Conservation (phyloP, 1,140 invertebrate genomes). For the Ceratitis capitata region DNA sequence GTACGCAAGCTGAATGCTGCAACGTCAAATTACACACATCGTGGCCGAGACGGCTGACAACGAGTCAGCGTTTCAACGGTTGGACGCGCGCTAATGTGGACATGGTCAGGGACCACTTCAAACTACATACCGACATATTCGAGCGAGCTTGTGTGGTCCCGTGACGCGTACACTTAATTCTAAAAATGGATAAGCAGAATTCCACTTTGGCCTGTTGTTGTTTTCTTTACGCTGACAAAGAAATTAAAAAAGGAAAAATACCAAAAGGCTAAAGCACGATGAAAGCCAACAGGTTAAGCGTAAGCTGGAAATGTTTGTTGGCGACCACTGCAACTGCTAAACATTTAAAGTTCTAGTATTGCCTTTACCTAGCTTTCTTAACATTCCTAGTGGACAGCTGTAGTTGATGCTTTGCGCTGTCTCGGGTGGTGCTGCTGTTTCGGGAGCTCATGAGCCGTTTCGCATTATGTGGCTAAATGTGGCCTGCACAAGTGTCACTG, state of each 20-base stretch:
- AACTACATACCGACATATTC: no score
- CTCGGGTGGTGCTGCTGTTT: background rate
- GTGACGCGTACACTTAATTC: background rate
- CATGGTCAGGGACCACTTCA: constrained; percentile 34
- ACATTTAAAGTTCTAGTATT: background rate
- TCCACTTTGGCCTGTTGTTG: background rate
- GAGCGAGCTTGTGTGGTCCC: constrained; percentile 21
- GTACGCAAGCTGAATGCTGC: no score
- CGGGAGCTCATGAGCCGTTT: background rate
- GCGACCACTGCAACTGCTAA: background rate
- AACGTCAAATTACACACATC: no score
- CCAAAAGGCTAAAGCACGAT: background rate
- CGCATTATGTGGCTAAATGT: background rate
- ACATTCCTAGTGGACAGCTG: background rate
- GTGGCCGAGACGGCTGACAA: background rate
- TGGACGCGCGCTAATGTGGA: background rate
- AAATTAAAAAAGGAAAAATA: no score
- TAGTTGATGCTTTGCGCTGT: background rate
- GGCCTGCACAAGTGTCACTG: constrained; percentile 3
- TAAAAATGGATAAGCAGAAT: constrained; percentile 32
- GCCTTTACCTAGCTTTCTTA: background rate
- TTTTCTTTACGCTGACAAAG: background rate
- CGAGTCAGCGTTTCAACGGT: background rate
- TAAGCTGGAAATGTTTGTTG: no score
- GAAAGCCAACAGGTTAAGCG: no score